Evolutionary conservation across 2,113 vertebrate species (phyloP), one percentile per base, ranked within the genome.

Genomic region (Scomber colias): DNA sequence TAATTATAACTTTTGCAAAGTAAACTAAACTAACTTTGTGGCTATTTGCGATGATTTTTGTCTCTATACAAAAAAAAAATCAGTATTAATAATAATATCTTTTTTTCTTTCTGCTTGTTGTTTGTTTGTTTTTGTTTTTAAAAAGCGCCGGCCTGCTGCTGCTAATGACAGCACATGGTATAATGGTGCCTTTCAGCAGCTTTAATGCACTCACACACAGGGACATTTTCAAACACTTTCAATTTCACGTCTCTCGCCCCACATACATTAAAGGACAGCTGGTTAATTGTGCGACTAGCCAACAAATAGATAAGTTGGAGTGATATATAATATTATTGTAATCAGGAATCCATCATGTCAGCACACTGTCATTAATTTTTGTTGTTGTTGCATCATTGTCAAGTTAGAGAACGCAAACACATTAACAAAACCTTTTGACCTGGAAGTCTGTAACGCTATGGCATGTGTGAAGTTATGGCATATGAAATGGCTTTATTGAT

Each of bases 311-410:
- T 40, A 48, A 21, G 49, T 17, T 5, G 35, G 54, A n/a, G 5
- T 17, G n/a, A 66, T 51, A 11, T 46, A 24, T 46, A 30, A 75
- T 69, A 56, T n/a, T n/a, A 44, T 15, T 30, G 51, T 50, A 16
- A 71, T 65, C 19, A 57, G 60, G 31, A 71, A 65, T 65, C 17
- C 30, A 51, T 71, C 59, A 56, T 21, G 35, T 4, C 17, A 35
- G 24, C 17, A 0, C 15, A 17, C 17, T 46, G 27, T 30, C 11
- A 66, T 49, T 35, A 5, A 8, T 35, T 35, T 4, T 40, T 40
- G 35, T 40, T 40, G 35, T 40, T 11, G 9, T 3, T 61, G 9
- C 27, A 3, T 35, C n/a, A 24, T 48, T 3, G 0, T 30, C 12
- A 15, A 60, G 69, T 15, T 8, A 40, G 35, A 40, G 35, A 61